Conservation (phyloP, 2,888 invertebrate genomes). For the Drosophila yooni region DNA sequence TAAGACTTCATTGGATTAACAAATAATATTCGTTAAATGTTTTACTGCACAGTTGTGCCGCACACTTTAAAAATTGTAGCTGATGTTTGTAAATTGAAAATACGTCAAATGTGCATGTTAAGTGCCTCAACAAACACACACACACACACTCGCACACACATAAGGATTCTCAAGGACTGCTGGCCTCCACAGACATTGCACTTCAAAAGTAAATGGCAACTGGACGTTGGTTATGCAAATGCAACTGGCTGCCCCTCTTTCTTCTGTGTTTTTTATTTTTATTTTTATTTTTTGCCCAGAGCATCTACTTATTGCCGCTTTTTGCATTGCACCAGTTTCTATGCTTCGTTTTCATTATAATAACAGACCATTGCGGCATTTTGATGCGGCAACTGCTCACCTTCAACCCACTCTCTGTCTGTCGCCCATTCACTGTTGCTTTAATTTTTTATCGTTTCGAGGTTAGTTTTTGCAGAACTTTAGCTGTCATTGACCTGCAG, state of each 20-base stretch:
- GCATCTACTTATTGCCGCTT: slow-evolving; percentile 51
- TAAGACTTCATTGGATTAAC: no score
- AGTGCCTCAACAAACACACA: not conserved
- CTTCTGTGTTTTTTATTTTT: not conserved
- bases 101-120: not conserved
- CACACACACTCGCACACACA: not conserved
- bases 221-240: slow-evolving; percentile 63
- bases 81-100: not conserved
- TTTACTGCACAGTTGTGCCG: not conserved
- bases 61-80: not conserved
- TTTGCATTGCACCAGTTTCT: slow-evolving; percentile 61
- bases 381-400: slow-evolving; percentile 63
- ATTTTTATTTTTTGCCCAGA: not conserved
- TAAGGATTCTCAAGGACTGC: not conserved
- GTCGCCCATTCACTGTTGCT: slow-evolving; percentile 59
- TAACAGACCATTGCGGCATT: slow-evolving; percentile 76
- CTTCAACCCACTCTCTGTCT: not conserved
- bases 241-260: slow-evolving; percentile 26
- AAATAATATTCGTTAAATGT: no score
- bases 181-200: slow-evolving; percentile 50
- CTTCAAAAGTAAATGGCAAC: slow-evolving; percentile 64
- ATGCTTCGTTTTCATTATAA: slow-evolving; percentile 74
- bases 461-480: slow-evolving; percentile 78
- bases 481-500: slow-evolving; percentile 76
- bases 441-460: slow-evolving; percentile 78